Percentiles rank a stretch among this genome's conserved stretches.
These are phyloP conservation scores for Hyposmocoma kahamanoa DNA, from an alignment of 1,140 invertebrate species.

Conservation along the genomic window DNA sequence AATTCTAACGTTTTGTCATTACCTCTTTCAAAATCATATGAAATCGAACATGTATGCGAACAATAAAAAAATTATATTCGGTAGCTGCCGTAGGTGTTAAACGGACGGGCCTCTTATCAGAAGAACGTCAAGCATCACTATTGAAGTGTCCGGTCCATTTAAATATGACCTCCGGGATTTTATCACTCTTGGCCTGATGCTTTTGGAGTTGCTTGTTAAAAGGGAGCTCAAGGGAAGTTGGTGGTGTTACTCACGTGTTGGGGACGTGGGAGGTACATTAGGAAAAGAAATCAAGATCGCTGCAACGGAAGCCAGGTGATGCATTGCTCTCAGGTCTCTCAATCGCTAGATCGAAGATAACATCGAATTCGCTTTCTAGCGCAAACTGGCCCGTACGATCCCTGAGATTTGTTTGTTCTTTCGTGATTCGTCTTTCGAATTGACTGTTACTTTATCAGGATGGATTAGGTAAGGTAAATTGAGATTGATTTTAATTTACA, in stretches of 20 bases:
- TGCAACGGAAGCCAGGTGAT: conserved; percentile 65
- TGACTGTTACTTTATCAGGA: conserved; percentile 13
- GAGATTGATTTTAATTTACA: conserved; percentile 22
- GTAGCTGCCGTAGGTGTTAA: conserved; percentile 54
- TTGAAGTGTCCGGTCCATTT: conserved; percentile 20
- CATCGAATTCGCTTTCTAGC: conserved; percentile 49
- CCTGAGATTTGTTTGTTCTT: conserved; percentile 30
- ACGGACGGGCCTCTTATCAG: conserved; percentile 38
- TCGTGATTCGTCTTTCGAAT: conserved; percentile 29
- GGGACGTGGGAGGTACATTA: conserved; percentile 52
- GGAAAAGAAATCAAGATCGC: conserved; percentile 61
- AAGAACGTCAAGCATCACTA: conserved; percentile 29
- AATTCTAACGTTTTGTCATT: too few relatives aligned
- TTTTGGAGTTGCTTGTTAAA: conserved; percentile 12
- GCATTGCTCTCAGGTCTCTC: conserved; percentile 50
- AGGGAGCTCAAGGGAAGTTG: conserved; percentile 10
- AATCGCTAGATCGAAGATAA: conserved; percentile 54
- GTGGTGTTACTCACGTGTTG: conserved; percentile 30
- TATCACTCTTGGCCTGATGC: conserved; percentile 7
- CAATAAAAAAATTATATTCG: conserved; percentile 29
- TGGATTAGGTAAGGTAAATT: conserved; percentile 27
- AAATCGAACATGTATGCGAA: conserved; percentile 15
- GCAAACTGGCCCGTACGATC: conserved; percentile 27
- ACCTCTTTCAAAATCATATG: too few relatives aligned
- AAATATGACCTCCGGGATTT: conserved; percentile 15